Percentiles rank a stretch among this genome's conserved stretches.
phyloP scores from a whole-genome alignment of 2,797 vertebrate genomes.

The Nyctalus aviator region DNA sequence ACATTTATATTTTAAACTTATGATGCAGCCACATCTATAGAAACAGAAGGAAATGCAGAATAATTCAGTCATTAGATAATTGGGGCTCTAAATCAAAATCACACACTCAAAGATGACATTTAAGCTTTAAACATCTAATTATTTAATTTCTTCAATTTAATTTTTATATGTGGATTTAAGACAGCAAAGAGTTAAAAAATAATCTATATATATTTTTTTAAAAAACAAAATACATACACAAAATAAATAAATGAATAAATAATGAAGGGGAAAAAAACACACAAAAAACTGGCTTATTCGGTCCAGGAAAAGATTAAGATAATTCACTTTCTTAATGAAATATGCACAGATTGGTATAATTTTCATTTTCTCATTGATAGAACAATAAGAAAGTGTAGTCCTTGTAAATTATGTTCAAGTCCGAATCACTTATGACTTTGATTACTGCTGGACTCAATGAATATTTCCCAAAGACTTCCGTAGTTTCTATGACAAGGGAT shows the following conservation, averaged over 20 bases:
- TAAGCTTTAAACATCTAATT: constrained; percentile 54
- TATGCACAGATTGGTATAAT: neutral
- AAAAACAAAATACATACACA: neutral
- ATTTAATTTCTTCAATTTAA: constrained; percentile 53
- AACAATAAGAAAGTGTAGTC: neutral
- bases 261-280: too few species aligned
- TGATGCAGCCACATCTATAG: neutral
- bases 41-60: constrained; percentile 50
- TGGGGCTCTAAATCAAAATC: constrained; percentile 60
- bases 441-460: neutral
- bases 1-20: constrained; percentile 43
- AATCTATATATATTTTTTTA: neutral
- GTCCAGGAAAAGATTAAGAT: constrained; percentile 16
- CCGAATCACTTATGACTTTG: neutral
- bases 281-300: neutral
- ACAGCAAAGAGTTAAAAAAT: constrained; percentile 13
- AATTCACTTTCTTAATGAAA: constrained; percentile 43
- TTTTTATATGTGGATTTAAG: constrained; percentile 52
- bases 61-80: constrained; percentile 46
- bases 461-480: neutral
- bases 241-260: too few species aligned
- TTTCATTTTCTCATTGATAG: constrained; percentile 16
- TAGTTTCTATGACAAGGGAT: neutral
- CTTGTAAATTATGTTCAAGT: constrained; percentile 2
- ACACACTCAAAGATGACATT: neutral